A percentile compares a stretch with the other conserved stretches of the same genome.
These are phyloP conservation scores for Planococcus citri DNA, from an alignment of 1,140 invertebrate genomes.

Conservation along the genomic window DNA sequence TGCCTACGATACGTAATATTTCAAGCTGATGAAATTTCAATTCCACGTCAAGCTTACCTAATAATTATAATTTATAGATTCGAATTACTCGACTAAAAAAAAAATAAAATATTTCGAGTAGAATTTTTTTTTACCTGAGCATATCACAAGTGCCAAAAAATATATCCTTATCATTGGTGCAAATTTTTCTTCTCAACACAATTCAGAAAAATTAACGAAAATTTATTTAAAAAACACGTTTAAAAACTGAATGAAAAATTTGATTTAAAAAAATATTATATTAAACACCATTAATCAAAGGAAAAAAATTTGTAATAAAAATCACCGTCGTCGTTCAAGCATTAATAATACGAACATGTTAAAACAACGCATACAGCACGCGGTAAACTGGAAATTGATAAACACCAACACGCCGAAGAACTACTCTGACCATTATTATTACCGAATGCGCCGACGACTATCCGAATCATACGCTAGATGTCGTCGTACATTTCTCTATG, in stretches of 20 bases:
- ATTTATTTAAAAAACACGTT: too few relatives aligned
- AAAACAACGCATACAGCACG: neutral
- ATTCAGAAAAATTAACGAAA: neutral
- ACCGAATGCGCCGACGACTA: neutral
- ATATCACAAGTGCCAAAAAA: neutral
- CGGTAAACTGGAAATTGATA: neutral
- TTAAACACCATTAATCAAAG: too few relatives aligned
- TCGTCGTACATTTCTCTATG: neutral
- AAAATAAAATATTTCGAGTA: too few relatives aligned
- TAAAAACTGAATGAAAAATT: too few relatives aligned
- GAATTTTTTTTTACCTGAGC: neutral
- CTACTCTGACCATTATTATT: neutral
- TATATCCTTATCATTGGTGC: neutral
- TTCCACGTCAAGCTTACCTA: too few relatives aligned
- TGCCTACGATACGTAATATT: too few relatives aligned
- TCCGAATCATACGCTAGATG: neutral
- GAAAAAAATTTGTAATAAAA: too few relatives aligned
- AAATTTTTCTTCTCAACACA: neutral
- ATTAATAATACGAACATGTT: neutral
- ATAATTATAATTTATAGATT: too few relatives aligned
- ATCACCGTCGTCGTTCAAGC: too few relatives aligned
- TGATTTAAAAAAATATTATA: too few relatives aligned
- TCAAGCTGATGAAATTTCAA: too few relatives aligned
- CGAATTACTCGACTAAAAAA: too few relatives aligned
- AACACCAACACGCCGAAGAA: neutral